phyloP scores from a whole-genome alignment of 2,888 invertebrate species.

The Shargacucullia verbasci region DNA sequence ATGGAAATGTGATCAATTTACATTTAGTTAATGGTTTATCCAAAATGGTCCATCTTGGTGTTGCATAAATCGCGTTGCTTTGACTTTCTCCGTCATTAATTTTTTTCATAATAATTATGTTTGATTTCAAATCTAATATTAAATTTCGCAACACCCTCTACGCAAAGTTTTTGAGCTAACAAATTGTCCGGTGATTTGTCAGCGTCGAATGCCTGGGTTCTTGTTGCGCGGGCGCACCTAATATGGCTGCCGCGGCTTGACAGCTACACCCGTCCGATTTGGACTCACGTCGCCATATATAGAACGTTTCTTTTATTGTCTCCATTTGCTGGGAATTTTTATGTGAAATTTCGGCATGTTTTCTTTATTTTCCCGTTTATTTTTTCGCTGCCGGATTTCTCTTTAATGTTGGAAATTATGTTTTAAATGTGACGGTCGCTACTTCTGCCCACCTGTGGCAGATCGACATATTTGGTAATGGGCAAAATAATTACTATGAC shows the following conservation, averaged over 20 bases:
- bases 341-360: slow-evolving; percentile 62
- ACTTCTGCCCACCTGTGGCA: slow-evolving; percentile 45
- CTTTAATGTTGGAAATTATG: slow-evolving; percentile 50
- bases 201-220: slow-evolving; percentile 78
- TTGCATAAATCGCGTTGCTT: too few relatives aligned
- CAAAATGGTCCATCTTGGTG: too few relatives aligned
- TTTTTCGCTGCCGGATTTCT: slow-evolving; percentile 41
- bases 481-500: slow-evolving; percentile 12
- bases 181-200: slow-evolving; percentile 87
- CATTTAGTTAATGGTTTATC: too few relatives aligned
- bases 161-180: slow-evolving; percentile 68
- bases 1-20: too few relatives aligned
- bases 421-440: slow-evolving; percentile 29
- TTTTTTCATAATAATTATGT: not conserved
- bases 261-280: slow-evolving; percentile 71
- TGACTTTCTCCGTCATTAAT: too few relatives aligned
- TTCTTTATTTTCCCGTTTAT: slow-evolving; percentile 48
- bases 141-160: slow-evolving; percentile 62
- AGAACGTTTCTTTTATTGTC: slow-evolving; percentile 77
- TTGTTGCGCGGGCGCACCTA: slow-evolving; percentile 76
- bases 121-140: not conserved
- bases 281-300: slow-evolving; percentile 69
- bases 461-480: slow-evolving; percentile 13
- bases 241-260: slow-evolving; percentile 76
- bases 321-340: slow-evolving; percentile 65